These are phyloP conservation scores for Pteropus rufus DNA, from an alignment of 2,797 vertebrate genomes.

Conservation along the genomic window DNA sequence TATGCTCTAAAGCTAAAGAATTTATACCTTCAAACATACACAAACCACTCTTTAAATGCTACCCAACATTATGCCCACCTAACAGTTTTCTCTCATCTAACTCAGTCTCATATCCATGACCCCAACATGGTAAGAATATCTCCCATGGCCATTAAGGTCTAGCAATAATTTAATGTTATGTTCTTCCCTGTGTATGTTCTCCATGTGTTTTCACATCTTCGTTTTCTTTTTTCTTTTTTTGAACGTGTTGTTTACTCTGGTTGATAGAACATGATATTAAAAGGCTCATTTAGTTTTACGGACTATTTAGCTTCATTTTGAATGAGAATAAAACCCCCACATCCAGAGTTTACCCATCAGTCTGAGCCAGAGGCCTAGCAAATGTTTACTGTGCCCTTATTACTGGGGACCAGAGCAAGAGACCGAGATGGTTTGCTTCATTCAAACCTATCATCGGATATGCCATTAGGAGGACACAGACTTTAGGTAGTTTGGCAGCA, in stretches of 20 bases:
- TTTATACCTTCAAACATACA: not conserved
- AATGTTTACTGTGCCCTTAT: not conserved
- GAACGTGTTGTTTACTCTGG: slow-evolving; percentile 16
- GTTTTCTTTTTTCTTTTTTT: slow-evolving; percentile 5
- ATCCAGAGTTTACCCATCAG: not conserved
- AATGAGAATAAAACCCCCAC: slow-evolving; percentile 40
- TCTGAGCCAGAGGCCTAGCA: not conserved
- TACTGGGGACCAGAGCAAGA: not conserved
- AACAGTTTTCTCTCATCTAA: not conserved
- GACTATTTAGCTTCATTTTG: slow-evolving; percentile 43
- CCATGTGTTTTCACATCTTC: not conserved
- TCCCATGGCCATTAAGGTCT: not conserved
- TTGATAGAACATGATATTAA: not conserved
- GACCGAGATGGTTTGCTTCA: not conserved
- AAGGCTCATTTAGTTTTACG: slow-evolving; percentile 34
- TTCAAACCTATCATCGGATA: not conserved
- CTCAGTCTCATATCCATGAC: not conserved
- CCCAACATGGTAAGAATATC: not conserved
- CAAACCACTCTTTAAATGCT: not conserved
- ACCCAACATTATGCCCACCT: not conserved
- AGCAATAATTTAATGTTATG: not conserved
- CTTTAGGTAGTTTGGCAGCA: not conserved
- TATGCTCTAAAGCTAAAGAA: not conserved
- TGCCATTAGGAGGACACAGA: not conserved
- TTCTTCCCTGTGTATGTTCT: not conserved